Evolutionary conservation across 2,888 invertebrate genomes (phyloP).

Genomic region (Emmelina monodactyla): DNA sequence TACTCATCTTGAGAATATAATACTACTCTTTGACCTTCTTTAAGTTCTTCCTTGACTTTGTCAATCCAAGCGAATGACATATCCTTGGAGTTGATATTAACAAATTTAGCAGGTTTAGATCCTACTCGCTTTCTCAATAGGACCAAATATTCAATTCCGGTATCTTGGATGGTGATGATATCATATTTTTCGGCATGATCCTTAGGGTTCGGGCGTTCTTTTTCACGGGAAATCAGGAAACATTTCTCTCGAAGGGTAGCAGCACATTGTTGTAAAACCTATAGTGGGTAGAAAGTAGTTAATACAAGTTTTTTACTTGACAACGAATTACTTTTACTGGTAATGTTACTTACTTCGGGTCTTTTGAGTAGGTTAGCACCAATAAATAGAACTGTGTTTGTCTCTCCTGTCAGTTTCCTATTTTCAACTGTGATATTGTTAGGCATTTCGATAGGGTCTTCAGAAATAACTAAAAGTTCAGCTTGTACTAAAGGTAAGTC

Average conservation of each 20-base stretch:
- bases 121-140: conserved; percentile 57
- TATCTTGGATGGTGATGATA: conserved; percentile 53
- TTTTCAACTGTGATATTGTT: conserved; percentile 66
- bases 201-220: conserved; percentile 46
- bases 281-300: no score
- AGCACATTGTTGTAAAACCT: conserved; percentile 51
- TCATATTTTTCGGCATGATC: conserved; percentile 47
- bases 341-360: conserved; percentile 36
- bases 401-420: conserved; percentile 65
- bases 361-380: conserved; percentile 61
- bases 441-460: conserved; percentile 53
- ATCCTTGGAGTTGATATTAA: conserved; percentile 45
- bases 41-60: conserved; percentile 45
- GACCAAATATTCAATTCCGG: conserved; percentile 59
- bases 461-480: conserved; percentile 66
- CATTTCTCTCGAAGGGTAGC: conserved; percentile 64
- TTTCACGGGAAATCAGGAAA: conserved; percentile 69
- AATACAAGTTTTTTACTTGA: neutral
- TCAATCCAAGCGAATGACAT: conserved; percentile 61
- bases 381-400: conserved; percentile 54
- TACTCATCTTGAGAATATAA: conserved; percentile 73
- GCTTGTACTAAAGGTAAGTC: conserved; percentile 76
- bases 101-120: conserved; percentile 48
- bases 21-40: conserved; percentile 60
- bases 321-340: neutral